Evolutionary conservation across 2,113 vertebrate genomes (phyloP).

Genomic region (Etheostoma cragini): DNA sequence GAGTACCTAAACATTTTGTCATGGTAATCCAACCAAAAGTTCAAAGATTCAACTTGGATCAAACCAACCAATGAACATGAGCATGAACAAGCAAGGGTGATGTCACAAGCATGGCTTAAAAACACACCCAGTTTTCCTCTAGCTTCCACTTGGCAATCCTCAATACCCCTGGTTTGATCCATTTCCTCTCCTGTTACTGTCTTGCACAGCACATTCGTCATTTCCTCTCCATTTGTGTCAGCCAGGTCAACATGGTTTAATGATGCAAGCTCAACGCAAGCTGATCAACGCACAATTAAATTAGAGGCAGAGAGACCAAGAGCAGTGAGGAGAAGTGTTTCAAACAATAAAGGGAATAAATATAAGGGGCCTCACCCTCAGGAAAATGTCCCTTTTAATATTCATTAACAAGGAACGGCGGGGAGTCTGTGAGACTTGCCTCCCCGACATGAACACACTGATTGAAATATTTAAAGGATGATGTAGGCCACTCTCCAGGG

Average conservation of each 20-base stretch:
- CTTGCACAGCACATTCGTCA: conserved; percentile 26
- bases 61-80: background rate
- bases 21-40: no score
- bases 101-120: background rate
- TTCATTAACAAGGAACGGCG: conserved; percentile 69
- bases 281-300: conserved; percentile 49
- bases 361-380: conserved; percentile 69
- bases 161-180: conserved; percentile 16
- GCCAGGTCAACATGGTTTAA: conserved; percentile 36
- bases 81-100: background rate
- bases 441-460: conserved; percentile 59
- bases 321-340: conserved; percentile 37
- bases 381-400: conserved; percentile 78
- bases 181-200: conserved; percentile 17
- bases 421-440: conserved; percentile 67
- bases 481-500: conserved; percentile 62
- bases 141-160: background rate
- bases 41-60: no score
- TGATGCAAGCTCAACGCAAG: conserved; percentile 58
- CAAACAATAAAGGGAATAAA: conserved; percentile 79
- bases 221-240: conserved; percentile 34
- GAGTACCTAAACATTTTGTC: no score
- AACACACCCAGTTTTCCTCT: background rate
- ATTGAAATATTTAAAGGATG: conserved; percentile 72
- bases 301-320: conserved; percentile 29